These are phyloP conservation scores for Silurus glanis DNA, from an alignment of 2,113 vertebrate genomes.

Conservation along the genomic window DNA sequence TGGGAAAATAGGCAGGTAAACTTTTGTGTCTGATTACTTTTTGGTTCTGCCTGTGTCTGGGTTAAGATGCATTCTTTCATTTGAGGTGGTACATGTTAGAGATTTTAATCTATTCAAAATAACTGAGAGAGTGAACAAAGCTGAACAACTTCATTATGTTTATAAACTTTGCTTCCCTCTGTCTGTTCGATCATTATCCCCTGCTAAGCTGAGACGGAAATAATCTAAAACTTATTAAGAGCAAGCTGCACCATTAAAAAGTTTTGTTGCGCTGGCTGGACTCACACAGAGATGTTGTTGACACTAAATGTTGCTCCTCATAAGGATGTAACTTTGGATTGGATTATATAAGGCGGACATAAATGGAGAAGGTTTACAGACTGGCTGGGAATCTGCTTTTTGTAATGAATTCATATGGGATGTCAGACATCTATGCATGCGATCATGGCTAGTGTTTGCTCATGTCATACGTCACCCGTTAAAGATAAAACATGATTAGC, in stretches of 20 bases:
- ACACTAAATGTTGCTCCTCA: neutral
- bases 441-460: neutral
- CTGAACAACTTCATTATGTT: neutral
- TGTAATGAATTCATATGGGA: neutral
- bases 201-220: neutral
- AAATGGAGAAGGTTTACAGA: neutral
- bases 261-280: neutral
- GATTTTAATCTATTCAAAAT: neutral
- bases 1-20: neutral
- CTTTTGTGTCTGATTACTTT: neutral
- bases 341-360: neutral
- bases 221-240: neutral
- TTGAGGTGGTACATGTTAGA: neutral
- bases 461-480: too few relatives aligned
- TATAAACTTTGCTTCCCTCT: neutral
- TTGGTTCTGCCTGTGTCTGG: neutral
- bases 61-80: neutral
- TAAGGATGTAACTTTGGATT: neutral
- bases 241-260: neutral
- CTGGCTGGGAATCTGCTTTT: neutral
- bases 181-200: neutral
- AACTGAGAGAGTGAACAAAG: neutral
- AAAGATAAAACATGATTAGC: neutral
- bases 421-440: too few relatives aligned
- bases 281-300: neutral